Evolutionary conservation across 2,113 vertebrate species (phyloP).

Genomic region (Paradoxurus hermaphroditus): DNA sequence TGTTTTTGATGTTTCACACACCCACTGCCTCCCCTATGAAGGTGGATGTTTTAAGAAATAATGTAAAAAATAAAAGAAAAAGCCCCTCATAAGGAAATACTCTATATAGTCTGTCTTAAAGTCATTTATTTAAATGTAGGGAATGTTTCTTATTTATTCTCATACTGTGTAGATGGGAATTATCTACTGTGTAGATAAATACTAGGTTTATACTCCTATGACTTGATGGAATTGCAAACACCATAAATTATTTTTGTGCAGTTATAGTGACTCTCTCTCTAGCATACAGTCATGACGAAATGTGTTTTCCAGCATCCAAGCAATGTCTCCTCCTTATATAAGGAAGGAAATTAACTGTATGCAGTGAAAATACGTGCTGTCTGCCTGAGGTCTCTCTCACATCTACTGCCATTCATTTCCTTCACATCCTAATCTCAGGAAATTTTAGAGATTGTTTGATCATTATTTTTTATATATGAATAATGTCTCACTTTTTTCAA

Average conservation of each 20-base stretch:
- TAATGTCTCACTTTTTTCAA: background rate
- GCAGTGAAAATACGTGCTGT: background rate
- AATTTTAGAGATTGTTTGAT: background rate
- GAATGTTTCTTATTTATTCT: background rate
- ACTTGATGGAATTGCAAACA: background rate
- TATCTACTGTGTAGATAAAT: too few species aligned
- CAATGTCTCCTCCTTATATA: background rate
- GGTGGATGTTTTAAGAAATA: background rate
- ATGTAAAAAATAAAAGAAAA: background rate
- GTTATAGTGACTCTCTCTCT: background rate
- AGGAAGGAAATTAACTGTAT: background rate
- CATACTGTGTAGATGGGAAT: background rate
- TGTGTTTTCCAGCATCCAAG: background rate
- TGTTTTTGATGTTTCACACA: background rate
- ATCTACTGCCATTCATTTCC: background rate
- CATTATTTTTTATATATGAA: background rate
- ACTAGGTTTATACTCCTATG: background rate
- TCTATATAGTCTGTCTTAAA: background rate
- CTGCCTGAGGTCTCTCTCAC: background rate
- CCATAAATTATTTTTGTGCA: background rate
- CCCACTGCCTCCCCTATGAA: fast-evolving
- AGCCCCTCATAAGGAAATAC: background rate
- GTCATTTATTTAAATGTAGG: background rate
- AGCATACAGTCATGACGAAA: background rate
- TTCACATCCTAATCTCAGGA: background rate